Base-by-base conservation (phyloP, 2,888 invertebrate genomes). In the Sphaeridia pumilis region DNA sequence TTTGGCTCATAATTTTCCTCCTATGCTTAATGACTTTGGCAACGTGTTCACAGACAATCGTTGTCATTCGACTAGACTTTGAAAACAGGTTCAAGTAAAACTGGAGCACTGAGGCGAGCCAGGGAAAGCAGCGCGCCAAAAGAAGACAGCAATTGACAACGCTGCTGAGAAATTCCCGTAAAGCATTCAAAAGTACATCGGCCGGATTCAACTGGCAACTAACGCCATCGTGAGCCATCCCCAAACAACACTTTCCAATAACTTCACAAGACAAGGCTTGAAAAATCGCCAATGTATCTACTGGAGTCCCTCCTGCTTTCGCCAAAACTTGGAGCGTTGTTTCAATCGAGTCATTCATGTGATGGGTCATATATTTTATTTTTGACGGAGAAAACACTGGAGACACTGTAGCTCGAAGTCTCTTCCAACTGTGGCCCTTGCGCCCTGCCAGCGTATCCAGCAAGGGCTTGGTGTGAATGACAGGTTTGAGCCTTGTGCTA, bases 211-310 rank as follows among this genome's bases (percentile, higher is more conserved):
- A 60, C 51, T 73, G 68, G 21, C 72, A 70, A 45, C 72, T 65
- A 0, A 70, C 67, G 42, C 70, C 65, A 42, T 70, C 65, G n/a
- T n/a, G n/a, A n/a, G n/a, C n/a, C 64, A 74, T 68, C 3, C 72
- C 75, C 46, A 76, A 67, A 0, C 73, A 75, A 59, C 73, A 71
- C 22, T 71, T 68, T 7, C 70, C 69, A 49, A 76, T 76, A 1
- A 74, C 71, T 55, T 75, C 74, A 56, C 76, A 68, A 1, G 76
- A 74, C 22, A 74, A 66, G 2, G 72, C 70, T 63, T 75, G 73
- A 55, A 71, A 72, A 1, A 70, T 49, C 66, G 67, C 66, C 55
- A 72, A 69, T 28, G 73, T 69, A 52, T 75, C 71, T 35, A 74
- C 66, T 2, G 51, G 53, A 2, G 62, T 60, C 4, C 63, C 61